Evolutionary conservation across 2,113 vertebrate species (phyloP), one percentile per base, ranked within the genome.

Genomic region (Ptychochromis oligacanthus): DNA sequence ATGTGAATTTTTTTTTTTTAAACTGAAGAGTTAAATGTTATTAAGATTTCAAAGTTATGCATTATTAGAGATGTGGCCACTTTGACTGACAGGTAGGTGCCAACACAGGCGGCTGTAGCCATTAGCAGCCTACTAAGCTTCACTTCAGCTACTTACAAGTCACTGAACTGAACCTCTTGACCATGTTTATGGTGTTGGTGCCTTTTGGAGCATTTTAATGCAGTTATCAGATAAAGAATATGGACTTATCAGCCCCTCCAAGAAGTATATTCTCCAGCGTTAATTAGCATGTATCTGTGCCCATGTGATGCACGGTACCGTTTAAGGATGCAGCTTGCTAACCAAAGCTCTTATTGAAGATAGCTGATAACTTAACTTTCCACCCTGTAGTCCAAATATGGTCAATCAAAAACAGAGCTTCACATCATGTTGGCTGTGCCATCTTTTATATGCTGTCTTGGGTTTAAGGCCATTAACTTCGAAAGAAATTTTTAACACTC

Each of bases 381-480:
- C 15, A 46, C 40, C 64, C 40, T 18, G 40, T 17, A 49, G 46
- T 15, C 18, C 10, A 54, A 54, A 54, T n/a, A 54, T 7, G 20
- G 43, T 67, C 3, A 2, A 40, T 52, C 2, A 10, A 46, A 49
- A 49, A 70, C 24, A 49, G 40, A 15, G 15, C 46, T 49, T 67
- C 64, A 26, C 65, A 31, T 72, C 43, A 3, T 52, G 43, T 31
- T 26, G 6, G 38, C 24, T 17, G 38, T 17, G 38, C 7, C 62
- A 5, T 65, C n/a, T 43, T 43, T 43, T 65, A 1, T 0, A 65
- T 17, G 64, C 3, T 1, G 3, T 67, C 40, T 67, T 12, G 28
- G 65, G 65, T 72, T 70, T 70, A 70, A 70, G 64, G 64, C 49
- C 64, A 70, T 70, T 28, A 52, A 72, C 24, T 52, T 31, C 43